Conservation (phyloP, 2,888 invertebrate genomes). For the Stratiomys singularior region DNA sequence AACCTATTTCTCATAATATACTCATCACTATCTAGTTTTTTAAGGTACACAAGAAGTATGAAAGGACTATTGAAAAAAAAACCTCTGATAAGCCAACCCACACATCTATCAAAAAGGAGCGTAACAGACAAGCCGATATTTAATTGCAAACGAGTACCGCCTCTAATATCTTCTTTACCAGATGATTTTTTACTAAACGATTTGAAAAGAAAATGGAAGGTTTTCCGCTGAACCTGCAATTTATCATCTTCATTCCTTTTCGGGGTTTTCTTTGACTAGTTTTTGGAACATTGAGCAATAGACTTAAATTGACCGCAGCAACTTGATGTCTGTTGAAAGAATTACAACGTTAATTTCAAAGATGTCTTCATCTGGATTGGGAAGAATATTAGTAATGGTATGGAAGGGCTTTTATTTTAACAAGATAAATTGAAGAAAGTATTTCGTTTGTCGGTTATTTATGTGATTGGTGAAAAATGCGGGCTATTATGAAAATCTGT, state of each 20-base stretch:
- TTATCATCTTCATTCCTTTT: conserved; percentile 6
- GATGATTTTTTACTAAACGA: not conserved
- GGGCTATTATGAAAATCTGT: no score
- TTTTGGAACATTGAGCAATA: not conserved
- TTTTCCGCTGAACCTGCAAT: not conserved
- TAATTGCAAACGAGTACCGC: not conserved
- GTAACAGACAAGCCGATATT: conserved; percentile 1
- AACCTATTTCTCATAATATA: not conserved
- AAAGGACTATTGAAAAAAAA: not conserved
- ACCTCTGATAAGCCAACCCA: not conserved
- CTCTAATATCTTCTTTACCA: conserved; percentile 7
- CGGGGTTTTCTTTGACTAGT: not conserved
- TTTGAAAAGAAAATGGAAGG: not conserved
- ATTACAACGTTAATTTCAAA: no score
- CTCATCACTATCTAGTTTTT: not conserved
- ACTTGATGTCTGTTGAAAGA: not conserved
- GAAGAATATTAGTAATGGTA: no score
- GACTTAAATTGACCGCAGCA: not conserved
- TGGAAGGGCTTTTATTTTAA: no score
- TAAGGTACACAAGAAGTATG: no score
- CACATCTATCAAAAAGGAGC: not conserved
- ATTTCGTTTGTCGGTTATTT: no score
- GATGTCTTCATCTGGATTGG: no score
- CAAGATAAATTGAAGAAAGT: no score
- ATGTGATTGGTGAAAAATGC: no score